phyloP scores from a whole-genome alignment of 2,113 vertebrate species.

The Sapajus apella region DNA sequence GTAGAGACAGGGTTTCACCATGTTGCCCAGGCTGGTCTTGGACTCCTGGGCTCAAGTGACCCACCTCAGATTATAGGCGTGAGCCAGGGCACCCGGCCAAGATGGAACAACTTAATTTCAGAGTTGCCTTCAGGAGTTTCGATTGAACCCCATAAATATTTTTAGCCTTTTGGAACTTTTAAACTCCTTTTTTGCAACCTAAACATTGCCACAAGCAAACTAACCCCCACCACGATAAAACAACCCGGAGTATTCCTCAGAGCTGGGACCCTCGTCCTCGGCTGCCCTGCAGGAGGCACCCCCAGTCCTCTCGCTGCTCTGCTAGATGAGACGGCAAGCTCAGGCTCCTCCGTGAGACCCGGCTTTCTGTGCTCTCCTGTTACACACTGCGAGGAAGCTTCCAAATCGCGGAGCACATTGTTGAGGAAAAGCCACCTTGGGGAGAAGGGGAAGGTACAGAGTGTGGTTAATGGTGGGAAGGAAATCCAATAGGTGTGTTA shows the following conservation, averaged over 20 bases:
- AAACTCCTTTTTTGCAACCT: neutral
- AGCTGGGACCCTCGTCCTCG: accelerated
- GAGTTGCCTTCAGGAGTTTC: no score
- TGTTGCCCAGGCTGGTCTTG: no score
- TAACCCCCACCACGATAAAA: neutral
- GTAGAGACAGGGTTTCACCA: no score
- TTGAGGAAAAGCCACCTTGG: neutral
- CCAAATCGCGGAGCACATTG: neutral
- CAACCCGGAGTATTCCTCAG: neutral
- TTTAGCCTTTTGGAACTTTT: neutral
- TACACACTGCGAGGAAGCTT: neutral
- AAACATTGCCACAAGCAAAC: neutral
- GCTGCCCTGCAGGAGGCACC: neutral
- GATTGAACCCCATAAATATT: neutral
- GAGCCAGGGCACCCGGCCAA: neutral
- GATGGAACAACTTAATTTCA: neutral
- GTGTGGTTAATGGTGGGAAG: neutral
- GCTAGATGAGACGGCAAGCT: neutral
- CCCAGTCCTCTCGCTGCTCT: accelerated
- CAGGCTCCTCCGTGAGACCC: neutral
- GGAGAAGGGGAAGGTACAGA: no score
- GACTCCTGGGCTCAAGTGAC: no score
- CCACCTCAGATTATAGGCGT: no score
- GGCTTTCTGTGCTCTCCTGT: neutral
- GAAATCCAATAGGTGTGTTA: neutral